Evolutionary conservation across 2,888 invertebrate species (phyloP), one percentile per base, ranked within the genome.

Genomic region (Drosophila pullipes): DNA sequence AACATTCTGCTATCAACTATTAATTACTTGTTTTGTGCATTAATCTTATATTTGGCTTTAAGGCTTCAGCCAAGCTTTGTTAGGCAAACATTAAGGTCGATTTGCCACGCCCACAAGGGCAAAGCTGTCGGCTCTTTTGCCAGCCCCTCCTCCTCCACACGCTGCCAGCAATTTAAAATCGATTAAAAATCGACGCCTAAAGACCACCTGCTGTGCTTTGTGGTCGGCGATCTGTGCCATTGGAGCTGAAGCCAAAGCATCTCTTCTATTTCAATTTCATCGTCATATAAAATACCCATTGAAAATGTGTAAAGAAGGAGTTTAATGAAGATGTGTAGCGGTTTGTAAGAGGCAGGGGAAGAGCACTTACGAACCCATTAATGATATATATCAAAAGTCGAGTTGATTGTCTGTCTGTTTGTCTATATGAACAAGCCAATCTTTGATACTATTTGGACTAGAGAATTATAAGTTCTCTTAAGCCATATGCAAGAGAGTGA

Each of bases 141-240:
- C 74, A 68, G 57, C 68, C 35, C 76, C 68, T 44, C 74, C 68
- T 44, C 74, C 78, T 57, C 54, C 60, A 58, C 64, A 62, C 54
- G 54, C 28, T 52, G 28, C 58, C 10, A 69, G 63, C 76, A 76
- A 91, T 91, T 89, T 86, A 91, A 90, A 91, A 88, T 78, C 86
- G 82, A 86, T 90, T 90, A 78, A 89, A 91, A 76, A 78, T 65
- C 87, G 67, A 70, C 80, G 78, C 65, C 47, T 31, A 16, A 16
- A 11, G 89, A 84, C 89, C 84, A 85, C 89, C 90, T 73, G 79
- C 89, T 68, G 89, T 47, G 82, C 28, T 67, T 39, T 16, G 35
- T 22, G 16, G 13, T 49, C 16, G 25, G 25, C 4, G 47, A 13
- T 13, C 9, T 25, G 47, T 44, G 44, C 22, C 13, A 25, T 33